These are phyloP conservation scores for Stegana nigrithorax DNA, from an alignment of 2,888 invertebrate species.

Conservation along the genomic window DNA sequence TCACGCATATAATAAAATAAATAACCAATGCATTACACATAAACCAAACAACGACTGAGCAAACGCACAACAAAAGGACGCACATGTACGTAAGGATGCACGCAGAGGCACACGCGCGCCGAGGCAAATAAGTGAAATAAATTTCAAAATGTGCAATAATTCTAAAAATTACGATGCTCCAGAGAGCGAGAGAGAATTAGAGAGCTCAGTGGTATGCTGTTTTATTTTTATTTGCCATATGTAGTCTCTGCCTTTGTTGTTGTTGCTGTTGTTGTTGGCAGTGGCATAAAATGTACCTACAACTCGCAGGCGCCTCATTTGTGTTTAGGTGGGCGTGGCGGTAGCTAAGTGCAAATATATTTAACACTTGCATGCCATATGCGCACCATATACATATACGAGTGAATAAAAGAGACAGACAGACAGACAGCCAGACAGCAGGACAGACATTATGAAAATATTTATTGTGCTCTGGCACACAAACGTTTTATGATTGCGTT, in stretches of 20 bases:
- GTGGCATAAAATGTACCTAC: not conserved
- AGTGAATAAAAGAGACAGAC: conserved; percentile 14
- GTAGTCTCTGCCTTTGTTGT: too few species aligned
- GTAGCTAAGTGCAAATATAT: conserved; percentile 19
- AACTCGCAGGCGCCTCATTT: not conserved
- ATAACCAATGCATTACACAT: too few species aligned
- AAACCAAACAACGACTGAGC: too few species aligned
- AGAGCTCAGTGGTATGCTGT: conserved; percentile 11
- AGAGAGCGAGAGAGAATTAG: conserved; percentile 17
- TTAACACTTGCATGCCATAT: conserved; percentile 5
- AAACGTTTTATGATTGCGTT: conserved; percentile 33
- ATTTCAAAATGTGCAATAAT: conserved; percentile 50
- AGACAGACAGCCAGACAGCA: too few species aligned
- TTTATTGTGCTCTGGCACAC: conserved; percentile 21
- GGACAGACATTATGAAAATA: conserved; percentile 22
- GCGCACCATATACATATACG: not conserved
- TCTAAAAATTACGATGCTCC: conserved; percentile 42
- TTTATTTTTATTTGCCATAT: too few species aligned
- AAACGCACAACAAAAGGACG: too few species aligned
- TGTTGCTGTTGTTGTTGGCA: conserved; percentile 28
- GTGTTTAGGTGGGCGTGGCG: not conserved
- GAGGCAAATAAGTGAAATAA: conserved; percentile 42
- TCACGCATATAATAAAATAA: not conserved
- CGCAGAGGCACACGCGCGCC: conserved; percentile 1
- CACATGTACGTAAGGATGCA: not conserved